Evolutionary conservation across 2,797 vertebrate genomes (phyloP).

Genomic region (Notolepis coatsorum): DNA sequence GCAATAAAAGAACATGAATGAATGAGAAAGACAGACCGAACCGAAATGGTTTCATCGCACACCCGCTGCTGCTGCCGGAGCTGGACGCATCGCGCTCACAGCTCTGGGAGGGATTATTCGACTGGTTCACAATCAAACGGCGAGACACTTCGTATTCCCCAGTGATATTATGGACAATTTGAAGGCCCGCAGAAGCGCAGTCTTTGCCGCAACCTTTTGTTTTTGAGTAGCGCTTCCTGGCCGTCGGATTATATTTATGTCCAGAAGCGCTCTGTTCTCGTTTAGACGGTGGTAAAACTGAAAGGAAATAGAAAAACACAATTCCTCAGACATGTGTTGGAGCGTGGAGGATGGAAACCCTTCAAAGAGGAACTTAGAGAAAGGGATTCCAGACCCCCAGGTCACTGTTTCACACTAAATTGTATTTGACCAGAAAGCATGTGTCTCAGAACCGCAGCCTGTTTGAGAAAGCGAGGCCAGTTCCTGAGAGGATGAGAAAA

Average conservation of each 20-base stretch:
- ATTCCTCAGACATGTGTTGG: slow-evolving; percentile 68
- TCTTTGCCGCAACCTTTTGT: slow-evolving; percentile 48
- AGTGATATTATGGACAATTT: slow-evolving; percentile 35
- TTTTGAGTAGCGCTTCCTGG: slow-evolving; percentile 38
- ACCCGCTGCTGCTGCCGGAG: slow-evolving; percentile 1
- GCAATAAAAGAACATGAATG: slow-evolving; percentile 55
- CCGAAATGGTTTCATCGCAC: not conserved
- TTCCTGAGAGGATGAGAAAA: slow-evolving; percentile 20
- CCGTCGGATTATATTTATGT: slow-evolving; percentile 52
- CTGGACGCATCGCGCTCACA: slow-evolving; percentile 20
- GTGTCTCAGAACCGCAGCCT: slow-evolving; percentile 38
- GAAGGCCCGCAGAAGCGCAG: slow-evolving; percentile 47
- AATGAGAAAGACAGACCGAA: slow-evolving; percentile 58
- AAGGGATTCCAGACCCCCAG: slow-evolving; percentile 22
- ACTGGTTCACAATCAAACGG: slow-evolving; percentile 14
- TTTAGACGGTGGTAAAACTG: slow-evolving; percentile 48
- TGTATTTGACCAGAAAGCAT: slow-evolving; percentile 38
- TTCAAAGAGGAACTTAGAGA: slow-evolving; percentile 54
- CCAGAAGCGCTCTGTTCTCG: slow-evolving; percentile 51
- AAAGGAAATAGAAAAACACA: slow-evolving; percentile 53
- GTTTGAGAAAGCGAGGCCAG: slow-evolving; percentile 32
- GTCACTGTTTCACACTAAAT: slow-evolving; percentile 45
- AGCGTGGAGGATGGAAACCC: slow-evolving; percentile 54
- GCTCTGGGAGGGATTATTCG: slow-evolving; percentile 28
- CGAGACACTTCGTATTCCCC: slow-evolving; percentile 20